phyloP scores from a whole-genome alignment of 2,113 vertebrate species.

The Orycteropus afer region DNA sequence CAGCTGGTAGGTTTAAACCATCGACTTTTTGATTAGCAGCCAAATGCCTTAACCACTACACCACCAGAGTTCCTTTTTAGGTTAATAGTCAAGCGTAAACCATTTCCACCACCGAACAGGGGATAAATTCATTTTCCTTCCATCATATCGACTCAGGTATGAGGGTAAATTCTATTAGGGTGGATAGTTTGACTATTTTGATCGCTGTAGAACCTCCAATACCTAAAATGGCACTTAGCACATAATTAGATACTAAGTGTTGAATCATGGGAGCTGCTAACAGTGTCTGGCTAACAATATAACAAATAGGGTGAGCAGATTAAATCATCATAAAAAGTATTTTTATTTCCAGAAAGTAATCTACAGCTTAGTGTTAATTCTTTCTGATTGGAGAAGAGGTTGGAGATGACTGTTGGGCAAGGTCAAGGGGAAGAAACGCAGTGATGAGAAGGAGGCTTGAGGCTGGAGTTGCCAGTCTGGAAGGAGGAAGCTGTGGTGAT shows the following conservation, averaged over 20 bases:
- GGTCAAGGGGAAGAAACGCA: not conserved
- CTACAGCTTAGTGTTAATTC: not conserved
- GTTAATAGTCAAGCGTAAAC: not conserved
- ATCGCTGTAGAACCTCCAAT: no score
- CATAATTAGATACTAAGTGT: not conserved
- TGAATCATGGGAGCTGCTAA: not conserved
- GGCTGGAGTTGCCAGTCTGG: not conserved
- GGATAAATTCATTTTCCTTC: not conserved
- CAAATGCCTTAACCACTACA: no score
- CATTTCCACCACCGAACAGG: not conserved
- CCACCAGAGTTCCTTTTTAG: no score
- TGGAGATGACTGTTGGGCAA: not conserved
- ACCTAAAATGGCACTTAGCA: not conserved
- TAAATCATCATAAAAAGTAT: not conserved
- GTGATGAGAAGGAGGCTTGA: not conserved
- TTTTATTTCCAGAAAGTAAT: not conserved
- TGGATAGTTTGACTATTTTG: not conserved
- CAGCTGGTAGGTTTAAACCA: no score
- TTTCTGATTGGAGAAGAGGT: slow-evolving; percentile 2
- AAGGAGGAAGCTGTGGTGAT: not conserved
- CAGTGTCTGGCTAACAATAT: rapidly evolving
- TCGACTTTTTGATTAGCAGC: no score
- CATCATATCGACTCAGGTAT: not conserved
- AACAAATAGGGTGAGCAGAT: not conserved
- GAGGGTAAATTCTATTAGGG: not conserved